A percentile compares a stretch with the other conserved stretches of the same genome.
phyloP scores from a whole-genome alignment of 2,797 vertebrate genomes.

The Lycodopsis pacificus region DNA sequence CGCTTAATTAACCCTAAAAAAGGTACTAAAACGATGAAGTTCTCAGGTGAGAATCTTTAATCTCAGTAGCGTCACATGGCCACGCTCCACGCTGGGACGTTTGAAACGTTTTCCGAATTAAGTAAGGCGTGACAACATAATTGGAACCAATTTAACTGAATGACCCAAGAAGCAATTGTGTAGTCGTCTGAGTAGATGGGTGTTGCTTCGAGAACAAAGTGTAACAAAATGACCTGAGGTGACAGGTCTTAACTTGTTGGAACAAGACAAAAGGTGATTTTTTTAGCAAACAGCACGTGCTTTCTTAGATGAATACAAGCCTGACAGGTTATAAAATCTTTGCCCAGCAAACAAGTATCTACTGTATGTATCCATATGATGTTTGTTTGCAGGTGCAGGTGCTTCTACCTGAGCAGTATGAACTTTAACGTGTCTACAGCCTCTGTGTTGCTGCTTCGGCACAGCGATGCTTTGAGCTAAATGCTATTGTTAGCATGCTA shows the following conservation, averaged over 20 bases:
- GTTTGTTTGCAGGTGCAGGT: background rate
- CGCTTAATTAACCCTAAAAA: background rate
- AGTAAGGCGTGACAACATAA: background rate
- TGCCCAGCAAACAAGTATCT: background rate
- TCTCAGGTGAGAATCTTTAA: background rate
- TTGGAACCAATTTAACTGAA: background rate
- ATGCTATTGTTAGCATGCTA: background rate
- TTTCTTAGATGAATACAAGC: background rate
- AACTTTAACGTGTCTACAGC: background rate
- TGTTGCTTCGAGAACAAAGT: background rate
- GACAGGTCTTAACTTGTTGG: constrained; percentile 4
- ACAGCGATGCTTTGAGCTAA: background rate
- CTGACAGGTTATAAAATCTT: background rate
- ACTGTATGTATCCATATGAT: background rate
- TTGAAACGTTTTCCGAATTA: background rate
- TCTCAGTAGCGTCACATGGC: background rate
- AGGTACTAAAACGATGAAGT: background rate
- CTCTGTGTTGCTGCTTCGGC: background rate
- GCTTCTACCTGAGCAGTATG: background rate
- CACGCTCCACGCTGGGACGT: background rate
- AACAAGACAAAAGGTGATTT: background rate
- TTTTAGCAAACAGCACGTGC: background rate
- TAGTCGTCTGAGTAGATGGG: background rate
- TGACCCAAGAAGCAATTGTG: background rate
- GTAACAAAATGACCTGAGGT: constrained; percentile 12